Conservation (phyloP, 2,888 invertebrate genomes). For the Nephrotoma appendiculata region DNA sequence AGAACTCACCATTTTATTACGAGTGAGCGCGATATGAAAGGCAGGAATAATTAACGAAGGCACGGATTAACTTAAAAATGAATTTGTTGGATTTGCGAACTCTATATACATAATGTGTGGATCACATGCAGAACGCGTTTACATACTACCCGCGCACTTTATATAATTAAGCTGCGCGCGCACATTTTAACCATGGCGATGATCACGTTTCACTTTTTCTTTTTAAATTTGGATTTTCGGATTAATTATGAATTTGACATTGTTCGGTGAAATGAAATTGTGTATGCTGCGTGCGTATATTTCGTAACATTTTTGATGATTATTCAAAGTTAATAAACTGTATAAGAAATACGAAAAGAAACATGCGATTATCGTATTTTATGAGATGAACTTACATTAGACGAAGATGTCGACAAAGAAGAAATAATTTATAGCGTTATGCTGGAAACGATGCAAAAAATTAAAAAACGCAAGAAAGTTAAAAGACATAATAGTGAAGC, state of each 20-base stretch:
- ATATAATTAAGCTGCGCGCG: neutral
- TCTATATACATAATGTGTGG: neutral
- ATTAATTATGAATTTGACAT: neutral
- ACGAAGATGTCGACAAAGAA: neutral
- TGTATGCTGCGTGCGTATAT: neutral
- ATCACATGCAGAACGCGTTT: neutral
- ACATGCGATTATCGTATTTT: neutral
- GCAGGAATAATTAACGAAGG: neutral
- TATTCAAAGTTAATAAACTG: neutral
- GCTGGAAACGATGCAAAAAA: neutral
- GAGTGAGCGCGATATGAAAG: neutral
- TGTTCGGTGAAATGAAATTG: neutral
- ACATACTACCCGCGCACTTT: neutral
- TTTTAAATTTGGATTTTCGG: neutral
- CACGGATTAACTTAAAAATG: neutral
- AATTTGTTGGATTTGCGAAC: neutral
- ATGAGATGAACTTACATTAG: neutral
- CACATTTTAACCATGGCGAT: neutral
- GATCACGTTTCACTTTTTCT: neutral
- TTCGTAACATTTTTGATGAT: neutral
- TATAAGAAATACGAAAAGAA: neutral
- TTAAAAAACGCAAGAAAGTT: neutral
- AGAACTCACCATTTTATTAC: neutral
- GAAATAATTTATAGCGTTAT: neutral
- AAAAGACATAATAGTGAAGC: neutral